phyloP scores from a whole-genome alignment of 2,113 vertebrate genomes.

The Oxyruncus cristatus region DNA sequence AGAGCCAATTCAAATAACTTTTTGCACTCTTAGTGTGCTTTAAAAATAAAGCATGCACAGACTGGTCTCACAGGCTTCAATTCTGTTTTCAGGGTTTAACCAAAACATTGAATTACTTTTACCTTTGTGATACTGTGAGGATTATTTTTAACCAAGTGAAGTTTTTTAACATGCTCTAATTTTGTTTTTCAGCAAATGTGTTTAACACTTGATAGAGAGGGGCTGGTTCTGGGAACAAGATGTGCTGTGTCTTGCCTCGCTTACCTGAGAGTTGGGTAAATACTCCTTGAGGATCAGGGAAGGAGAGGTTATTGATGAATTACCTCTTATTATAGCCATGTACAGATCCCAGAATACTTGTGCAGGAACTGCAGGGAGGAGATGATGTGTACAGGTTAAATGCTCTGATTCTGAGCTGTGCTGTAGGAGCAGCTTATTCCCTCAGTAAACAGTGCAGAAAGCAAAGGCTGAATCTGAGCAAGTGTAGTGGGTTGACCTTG shows the following conservation, averaged over 20 bases:
- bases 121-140: slow-evolving; percentile 21
- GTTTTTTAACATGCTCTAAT: slow-evolving; percentile 31
- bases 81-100: slow-evolving; percentile 24
- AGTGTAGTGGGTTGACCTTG: neutral
- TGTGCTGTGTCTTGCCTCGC: neutral
- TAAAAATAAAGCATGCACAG: neutral
- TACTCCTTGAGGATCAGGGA: neutral
- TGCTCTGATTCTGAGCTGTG: neutral
- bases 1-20: neutral
- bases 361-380: neutral
- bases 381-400: neutral
- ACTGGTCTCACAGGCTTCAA: neutral
- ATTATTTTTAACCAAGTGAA: slow-evolving; percentile 40
- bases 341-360: neutral
- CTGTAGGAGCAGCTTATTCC: neutral
- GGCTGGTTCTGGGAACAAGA: neutral
- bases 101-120: slow-evolving; percentile 27
- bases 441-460: neutral
- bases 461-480: neutral
- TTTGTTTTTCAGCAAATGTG: neutral
- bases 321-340: neutral
- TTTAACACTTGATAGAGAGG: neutral
- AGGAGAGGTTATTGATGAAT: slow-evolving; percentile 9
- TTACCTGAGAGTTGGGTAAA: neutral
- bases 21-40: neutral